Conservation (phyloP, 2,888 invertebrate species). For the Harpagoxenus sublaevis region DNA sequence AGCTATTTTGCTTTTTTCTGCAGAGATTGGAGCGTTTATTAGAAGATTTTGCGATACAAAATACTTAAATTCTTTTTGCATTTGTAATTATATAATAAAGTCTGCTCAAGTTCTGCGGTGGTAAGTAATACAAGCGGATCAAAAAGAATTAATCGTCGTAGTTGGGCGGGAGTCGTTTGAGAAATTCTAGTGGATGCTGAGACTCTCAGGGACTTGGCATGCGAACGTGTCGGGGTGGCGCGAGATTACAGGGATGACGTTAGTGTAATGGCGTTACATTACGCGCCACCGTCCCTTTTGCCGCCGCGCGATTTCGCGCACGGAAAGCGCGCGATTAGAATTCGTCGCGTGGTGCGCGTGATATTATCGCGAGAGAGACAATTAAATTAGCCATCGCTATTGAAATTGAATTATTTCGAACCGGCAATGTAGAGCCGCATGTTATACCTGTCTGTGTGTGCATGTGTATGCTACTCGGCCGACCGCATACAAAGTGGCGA, state of each 20-base stretch:
- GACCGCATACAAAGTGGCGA: slow-evolving; percentile 78
- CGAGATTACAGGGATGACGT: slow-evolving; percentile 23
- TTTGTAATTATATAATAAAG: background rate
- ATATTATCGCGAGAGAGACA: slow-evolving; percentile 78
- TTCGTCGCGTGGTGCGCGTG: slow-evolving; percentile 66
- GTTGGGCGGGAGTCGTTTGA: background rate
- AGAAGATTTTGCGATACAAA: background rate
- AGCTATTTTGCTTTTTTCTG: background rate
- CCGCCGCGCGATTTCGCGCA: slow-evolving; percentile 6
- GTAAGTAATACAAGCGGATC: background rate
- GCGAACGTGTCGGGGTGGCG: slow-evolving; percentile 8
- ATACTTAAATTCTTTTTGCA: background rate
- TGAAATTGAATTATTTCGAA: slow-evolving; percentile 82
- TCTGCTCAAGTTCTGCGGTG: background rate
- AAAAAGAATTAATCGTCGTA: background rate
- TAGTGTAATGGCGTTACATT: slow-evolving; percentile 45
- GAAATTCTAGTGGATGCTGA: slow-evolving; percentile 1
- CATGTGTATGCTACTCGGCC: background rate
- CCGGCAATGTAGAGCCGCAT: slow-evolving; percentile 66
- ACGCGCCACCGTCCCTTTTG: slow-evolving; percentile 18
- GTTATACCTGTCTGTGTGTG: background rate
- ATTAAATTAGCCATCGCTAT: slow-evolving; percentile 81
- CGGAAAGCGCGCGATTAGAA: slow-evolving; percentile 66
- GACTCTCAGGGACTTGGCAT: background rate
- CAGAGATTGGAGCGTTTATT: background rate